Evolutionary conservation across 2,113 vertebrate genomes (phyloP), one percentile per base, ranked within the genome.

Genomic region (Peromyscus californicus): DNA sequence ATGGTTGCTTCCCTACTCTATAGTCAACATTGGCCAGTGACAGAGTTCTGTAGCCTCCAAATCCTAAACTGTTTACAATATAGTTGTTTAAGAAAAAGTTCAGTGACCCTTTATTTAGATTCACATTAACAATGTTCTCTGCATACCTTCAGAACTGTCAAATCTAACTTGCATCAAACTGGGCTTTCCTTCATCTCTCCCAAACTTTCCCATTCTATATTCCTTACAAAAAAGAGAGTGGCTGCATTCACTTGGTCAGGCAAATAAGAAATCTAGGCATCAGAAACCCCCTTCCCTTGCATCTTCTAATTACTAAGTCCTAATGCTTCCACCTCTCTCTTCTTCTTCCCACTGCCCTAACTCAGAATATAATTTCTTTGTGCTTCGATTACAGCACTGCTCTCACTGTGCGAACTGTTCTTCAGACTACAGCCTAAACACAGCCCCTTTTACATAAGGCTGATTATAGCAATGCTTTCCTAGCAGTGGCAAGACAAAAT

Each of bases 201-300:
- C n/a, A 89, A 95, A 61, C 9, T 45, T 80, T 90, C 3, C 29
- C 39, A 89, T 75, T 91, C 48, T 90, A 22, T 72, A 92, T 79
- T 92, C 82, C 31, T 79, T 74, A 33, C 36, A 72, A 76, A 75
- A 91, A 82, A 26, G 82, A 92, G 22, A 29, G 69, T 12, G 65
- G 21, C 10, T 61, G 33, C 16, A 72, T 86, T 48, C 11, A 86
- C 16, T 75, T 7, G 70, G 16, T 48, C 33, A 94, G 54, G 29
- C 39, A 87, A 45, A 10, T 90, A 9, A 88, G 61, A 88, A 86
- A 61, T 87, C 3, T 39, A 61, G 33, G 57, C 57, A 69, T 90
- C 57, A 90, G 85, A 94, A 59, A 69, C 59, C 21, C 89, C 31
- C 26, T 16, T 72, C n/a, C 51, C 74, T 26, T 9, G 63, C 19